Evolutionary conservation across 2,888 invertebrate species (phyloP), one percentile per base, ranked within the genome.

Genomic region (Oscheius sp.): DNA sequence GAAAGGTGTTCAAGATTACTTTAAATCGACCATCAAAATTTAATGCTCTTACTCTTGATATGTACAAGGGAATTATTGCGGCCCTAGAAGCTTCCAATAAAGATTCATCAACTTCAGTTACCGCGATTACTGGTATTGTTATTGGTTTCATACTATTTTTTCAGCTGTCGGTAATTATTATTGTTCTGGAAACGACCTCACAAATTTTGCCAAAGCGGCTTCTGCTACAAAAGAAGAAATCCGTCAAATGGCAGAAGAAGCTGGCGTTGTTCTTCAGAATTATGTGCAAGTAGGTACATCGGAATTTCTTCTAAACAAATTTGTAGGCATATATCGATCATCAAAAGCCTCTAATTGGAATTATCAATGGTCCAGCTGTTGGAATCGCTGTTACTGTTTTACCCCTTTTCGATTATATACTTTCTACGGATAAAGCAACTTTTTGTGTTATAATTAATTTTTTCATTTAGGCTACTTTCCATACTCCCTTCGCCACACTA

Each of bases 291-390:
- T 77, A n/a, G 22, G 33, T 41, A 41, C 12, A 4, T 41, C 41
- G 4, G 12, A 14, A n/a, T n/a, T n/a, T n/a, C n/a, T 36, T 9
- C 38, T 12, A 36, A 36, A 12, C 38, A 9, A 36, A 36, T 12
- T 36, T 36, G 17, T 36, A 77, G 68, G 89, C 92, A 0, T 91
- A 94, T 78, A 93, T 95, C 74, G 90, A 91, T 76, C 94, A 93
- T 86, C 92, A 93, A 0, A 98, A 97, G 87, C 88, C 94, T 36
- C 86, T 97, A 47, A 89, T 96, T 73, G 92, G 92, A 14, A 88
- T 95, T 68, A 91, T 96, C 0, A 95, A 97, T 89, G 97, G 97
- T 1, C 95, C 95, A 45, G 94, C 94, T 14, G 91, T 96, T 78
- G 97, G 97, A 28, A 91, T 97, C 78, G 91, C 92, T 45, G 92